Base-by-base conservation (phyloP, 2,888 invertebrate species). In the Parthenolecanium corni region DNA sequence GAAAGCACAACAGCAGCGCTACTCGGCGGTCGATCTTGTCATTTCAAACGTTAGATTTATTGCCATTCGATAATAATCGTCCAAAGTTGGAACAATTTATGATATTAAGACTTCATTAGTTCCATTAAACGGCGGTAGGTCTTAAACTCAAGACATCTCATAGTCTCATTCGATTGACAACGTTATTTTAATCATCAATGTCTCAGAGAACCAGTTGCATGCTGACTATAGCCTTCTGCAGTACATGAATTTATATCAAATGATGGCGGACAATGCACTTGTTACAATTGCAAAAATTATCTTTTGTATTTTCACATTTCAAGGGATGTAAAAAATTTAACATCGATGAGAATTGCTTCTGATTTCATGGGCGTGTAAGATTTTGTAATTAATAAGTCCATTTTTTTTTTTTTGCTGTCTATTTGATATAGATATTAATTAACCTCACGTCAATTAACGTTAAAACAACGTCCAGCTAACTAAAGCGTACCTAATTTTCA, bases 21-120 rank as follows among this genome's bases (percentile, higher is more conserved):
- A 42, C 54, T 54, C 54, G 54, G 54, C 54, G 54, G 54, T 54
- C 42, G 54, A 54, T 54, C 54, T 54, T 57, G 58, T 58, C 58
- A 58, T 58, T 58, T 58, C 58, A 49, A 58, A 31, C 20, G 5
- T 25, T 58, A 49, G 36, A 58, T 58, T 58, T 58, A 58, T 58
- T 58, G 49, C 58, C 40, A 18, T 58, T 58, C 51, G 49, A 58
- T 58, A 49, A 47, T 49, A 58, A 58, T 49, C 49, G 58, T 58
- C 49, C 47, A 23, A 58, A 58, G 49, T 47, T n/a, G 58, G 49
- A 49, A 49, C 58, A 58, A 58, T 58, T 58, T 58, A 58, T 58
- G 58, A 58, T 58, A 58, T 58, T 58, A 58, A 58, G 58, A 58
- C 58, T 58, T 58, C 58, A 58, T 58, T 58, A 58, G 58, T 58